Conservation (phyloP, 2,113 vertebrate genomes). For the Notarius lentiginosus region DNA sequence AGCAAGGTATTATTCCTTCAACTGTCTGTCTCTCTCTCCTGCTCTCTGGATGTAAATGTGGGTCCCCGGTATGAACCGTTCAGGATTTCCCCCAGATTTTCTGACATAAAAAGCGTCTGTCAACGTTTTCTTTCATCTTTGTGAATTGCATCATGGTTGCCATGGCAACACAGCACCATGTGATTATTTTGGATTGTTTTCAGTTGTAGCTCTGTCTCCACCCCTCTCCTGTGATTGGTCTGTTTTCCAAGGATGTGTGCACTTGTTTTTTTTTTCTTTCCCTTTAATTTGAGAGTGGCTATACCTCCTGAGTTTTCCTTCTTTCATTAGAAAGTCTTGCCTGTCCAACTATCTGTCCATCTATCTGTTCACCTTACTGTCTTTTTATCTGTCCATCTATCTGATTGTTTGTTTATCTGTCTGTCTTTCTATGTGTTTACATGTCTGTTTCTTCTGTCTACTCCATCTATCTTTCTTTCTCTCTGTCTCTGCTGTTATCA, state of each 20-base stretch:
- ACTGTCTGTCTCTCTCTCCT: neutral
- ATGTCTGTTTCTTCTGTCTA: neutral
- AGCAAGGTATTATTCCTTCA: constrained; percentile 76
- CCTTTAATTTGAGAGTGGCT: neutral
- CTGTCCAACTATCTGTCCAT: neutral
- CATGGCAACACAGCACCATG: neutral
- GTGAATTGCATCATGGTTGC: neutral
- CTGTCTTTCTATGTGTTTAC: neutral
- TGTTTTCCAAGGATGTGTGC: neutral
- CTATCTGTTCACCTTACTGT: neutral
- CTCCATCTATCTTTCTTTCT: neutral
- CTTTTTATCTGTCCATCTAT: neutral
- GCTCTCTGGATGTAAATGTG: neutral
- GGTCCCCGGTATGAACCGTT: neutral
- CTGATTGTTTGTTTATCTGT: neutral
- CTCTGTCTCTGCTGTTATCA: neutral
- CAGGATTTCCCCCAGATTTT: neutral
- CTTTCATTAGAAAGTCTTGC: neutral
- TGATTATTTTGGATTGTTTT: neutral
- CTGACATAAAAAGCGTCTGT: neutral
- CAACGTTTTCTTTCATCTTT: neutral
- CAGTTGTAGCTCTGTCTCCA: neutral
- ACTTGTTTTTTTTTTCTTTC: neutral
- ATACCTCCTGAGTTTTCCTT: neutral
- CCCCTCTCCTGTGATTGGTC: neutral